Percentiles rank a stretch among this genome's conserved stretches.
phyloP scores from a whole-genome alignment of 1,140 invertebrate genomes.

The Episyrphus balteatus region DNA sequence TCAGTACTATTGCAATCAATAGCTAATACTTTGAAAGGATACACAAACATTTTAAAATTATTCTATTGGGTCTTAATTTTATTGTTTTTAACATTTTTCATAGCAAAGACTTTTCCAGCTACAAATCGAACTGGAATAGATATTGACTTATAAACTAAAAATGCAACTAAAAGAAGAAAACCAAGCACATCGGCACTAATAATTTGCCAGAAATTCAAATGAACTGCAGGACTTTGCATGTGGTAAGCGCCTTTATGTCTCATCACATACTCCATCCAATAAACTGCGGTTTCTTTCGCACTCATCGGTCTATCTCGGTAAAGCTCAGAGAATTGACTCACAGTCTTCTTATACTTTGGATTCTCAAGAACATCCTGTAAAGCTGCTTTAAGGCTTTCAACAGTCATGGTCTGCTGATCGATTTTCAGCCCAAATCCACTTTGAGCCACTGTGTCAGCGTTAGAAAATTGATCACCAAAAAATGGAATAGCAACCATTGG shows the following conservation, averaged over 20 bases:
- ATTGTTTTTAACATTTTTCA: too few species aligned
- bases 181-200: too few species aligned
- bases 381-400: conserved; percentile 19
- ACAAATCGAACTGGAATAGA: too few species aligned
- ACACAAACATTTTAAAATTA: too few species aligned
- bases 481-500: conserved; percentile 61
- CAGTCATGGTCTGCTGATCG: conserved; percentile 29
- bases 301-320: conserved; percentile 29
- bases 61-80: too few species aligned
- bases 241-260: conserved; percentile 34
- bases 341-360: conserved; percentile 17
- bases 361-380: conserved; percentile 22
- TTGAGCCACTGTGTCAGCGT: conserved; percentile 38
- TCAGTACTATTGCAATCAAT: too few species aligned
- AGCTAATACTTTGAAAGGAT: too few species aligned
- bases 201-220: conserved; percentile 12
- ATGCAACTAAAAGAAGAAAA: too few species aligned
- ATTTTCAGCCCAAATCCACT: conserved; percentile 39
- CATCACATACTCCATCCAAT: conserved; percentile 31
- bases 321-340: conserved; percentile 20
- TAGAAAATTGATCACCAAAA: conserved; percentile 50
- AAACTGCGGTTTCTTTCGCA: conserved; percentile 21
- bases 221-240: conserved; percentile 33
- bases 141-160: too few species aligned
- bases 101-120: too few species aligned